A percentile compares a stretch with the other conserved stretches of the same genome.
Evolutionary conservation across 2,797 vertebrate genomes (phyloP).

Genomic region (Pteronotus mesoamericanus): DNA sequence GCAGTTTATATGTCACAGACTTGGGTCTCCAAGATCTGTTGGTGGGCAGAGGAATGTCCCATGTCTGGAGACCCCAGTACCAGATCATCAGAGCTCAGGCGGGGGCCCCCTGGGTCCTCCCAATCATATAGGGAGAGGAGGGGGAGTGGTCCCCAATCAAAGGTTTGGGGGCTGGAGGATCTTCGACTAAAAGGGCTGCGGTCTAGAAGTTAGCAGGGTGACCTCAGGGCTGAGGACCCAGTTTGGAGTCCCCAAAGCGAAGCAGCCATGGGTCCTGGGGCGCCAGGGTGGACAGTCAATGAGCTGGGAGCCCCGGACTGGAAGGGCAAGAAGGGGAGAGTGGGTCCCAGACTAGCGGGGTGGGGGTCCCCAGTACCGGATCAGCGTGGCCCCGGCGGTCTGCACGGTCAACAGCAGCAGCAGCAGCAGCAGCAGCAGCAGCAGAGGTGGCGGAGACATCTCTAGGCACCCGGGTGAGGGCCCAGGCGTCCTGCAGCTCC

Average conservation of each 20-base stretch:
- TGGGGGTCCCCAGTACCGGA: slow-evolving; percentile 53
- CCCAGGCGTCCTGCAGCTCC: not conserved
- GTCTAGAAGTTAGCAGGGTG: not conserved
- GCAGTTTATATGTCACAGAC: not conserved
- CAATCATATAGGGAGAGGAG: not conserved
- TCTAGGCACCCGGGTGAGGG: not conserved
- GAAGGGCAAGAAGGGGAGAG: not conserved
- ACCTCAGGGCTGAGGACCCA: not conserved
- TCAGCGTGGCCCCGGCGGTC: not conserved
- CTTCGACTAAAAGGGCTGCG: not conserved
- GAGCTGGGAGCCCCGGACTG: not conserved
- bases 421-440: not conserved
- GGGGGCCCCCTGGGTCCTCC: not conserved
- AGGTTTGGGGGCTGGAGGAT: not conserved
- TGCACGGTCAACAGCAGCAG: not conserved
- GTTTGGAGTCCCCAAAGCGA: not conserved
- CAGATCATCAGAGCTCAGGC: not conserved
- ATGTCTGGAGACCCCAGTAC: not conserved
- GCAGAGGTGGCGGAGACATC: not conserved
- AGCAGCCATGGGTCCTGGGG: not conserved
- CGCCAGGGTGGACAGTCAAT: not conserved
- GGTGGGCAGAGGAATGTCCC: not conserved
- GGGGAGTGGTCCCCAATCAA: rapidly evolving
- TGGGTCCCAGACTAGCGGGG: not conserved
- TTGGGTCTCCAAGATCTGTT: not conserved